A percentile compares a stretch with the other conserved stretches of the same genome.
phyloP scores from a whole-genome alignment of 2,888 invertebrate genomes.

The Hyles lineata region DNA sequence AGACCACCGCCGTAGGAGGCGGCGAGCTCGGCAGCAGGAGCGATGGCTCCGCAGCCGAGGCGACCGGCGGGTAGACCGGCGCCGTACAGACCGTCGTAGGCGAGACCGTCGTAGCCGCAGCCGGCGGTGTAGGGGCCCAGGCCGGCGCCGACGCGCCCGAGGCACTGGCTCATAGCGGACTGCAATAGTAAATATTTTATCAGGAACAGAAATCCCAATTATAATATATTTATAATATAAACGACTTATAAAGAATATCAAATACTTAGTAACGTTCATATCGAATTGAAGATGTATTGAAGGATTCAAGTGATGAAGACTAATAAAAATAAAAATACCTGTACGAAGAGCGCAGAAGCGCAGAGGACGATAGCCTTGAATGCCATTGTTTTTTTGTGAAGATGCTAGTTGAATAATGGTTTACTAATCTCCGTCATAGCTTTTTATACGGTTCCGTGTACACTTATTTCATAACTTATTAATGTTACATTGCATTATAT shows the following conservation, averaged over 20 bases:
- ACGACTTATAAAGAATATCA: too few species aligned
- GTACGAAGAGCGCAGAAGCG: constrained; percentile 37
- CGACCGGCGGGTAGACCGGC: constrained; percentile 33
- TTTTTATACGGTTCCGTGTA: too few species aligned
- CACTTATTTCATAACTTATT: constrained; percentile 21
- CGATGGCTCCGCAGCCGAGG: constrained; percentile 34
- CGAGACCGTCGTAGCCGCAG: constrained; percentile 39
- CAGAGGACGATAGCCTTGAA: constrained; percentile 37
- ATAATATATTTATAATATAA: neutral
- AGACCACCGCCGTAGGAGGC: constrained; percentile 33
- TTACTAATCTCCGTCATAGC: too few species aligned
- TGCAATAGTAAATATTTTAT: neutral
- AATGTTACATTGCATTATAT: too few species aligned
- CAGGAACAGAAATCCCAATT: neutral
- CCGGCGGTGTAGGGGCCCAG: constrained; percentile 35
- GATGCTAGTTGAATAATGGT: neutral
- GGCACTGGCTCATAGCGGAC: constrained; percentile 11
- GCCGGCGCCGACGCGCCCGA: constrained; percentile 37
- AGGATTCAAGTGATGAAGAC: too few species aligned
- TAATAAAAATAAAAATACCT: constrained; percentile 27
- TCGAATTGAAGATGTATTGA: too few species aligned
- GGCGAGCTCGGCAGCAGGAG: constrained; percentile 28
- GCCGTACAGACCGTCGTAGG: constrained; percentile 42
- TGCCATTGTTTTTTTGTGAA: constrained; percentile 34
- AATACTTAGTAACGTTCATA: too few species aligned